phyloP scores from a whole-genome alignment of 2,888 invertebrate species.

The Platycheirus albimanus region DNA sequence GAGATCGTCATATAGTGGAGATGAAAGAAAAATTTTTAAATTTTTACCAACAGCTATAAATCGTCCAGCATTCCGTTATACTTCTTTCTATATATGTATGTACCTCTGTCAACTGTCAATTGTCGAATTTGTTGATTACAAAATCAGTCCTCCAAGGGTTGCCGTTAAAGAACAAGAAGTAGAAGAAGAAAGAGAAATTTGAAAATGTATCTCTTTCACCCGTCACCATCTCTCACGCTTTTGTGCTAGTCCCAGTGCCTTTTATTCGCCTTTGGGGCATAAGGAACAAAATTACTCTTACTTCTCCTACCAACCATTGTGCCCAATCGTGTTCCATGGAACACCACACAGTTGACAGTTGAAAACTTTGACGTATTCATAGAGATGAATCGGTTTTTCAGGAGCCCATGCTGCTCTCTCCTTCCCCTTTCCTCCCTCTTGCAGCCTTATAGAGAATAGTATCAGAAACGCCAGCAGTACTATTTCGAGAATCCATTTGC shows the following conservation, averaged over 20 bases:
- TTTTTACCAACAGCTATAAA: conserved; percentile 58
- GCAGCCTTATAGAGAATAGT: conserved; percentile 4
- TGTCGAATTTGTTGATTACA: conserved; percentile 71
- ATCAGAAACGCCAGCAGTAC: conserved; percentile 57
- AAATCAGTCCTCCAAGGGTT: conserved; percentile 53
- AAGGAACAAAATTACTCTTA: conserved; percentile 19
- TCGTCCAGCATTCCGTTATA: conserved; percentile 42
- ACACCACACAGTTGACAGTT: conserved; percentile 49
- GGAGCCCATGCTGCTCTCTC: conserved; percentile 5
- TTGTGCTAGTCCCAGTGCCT: conserved; percentile 66
- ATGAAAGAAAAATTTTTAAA: conserved; percentile 13
- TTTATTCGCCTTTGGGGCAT: conserved; percentile 57
- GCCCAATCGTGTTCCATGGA: conserved; percentile 40
- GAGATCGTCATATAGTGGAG: conserved; percentile 11
- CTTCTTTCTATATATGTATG: not conserved
- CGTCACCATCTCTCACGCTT: conserved; percentile 31
- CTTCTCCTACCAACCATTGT: conserved; percentile 15
- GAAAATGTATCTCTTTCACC: conserved; percentile 32
- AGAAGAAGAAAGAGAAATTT: conserved; percentile 11
- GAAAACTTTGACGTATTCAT: conserved; percentile 68
- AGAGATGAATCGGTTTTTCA: conserved; percentile 31
- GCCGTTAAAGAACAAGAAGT: not conserved
- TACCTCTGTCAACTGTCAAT: conserved; percentile 73
- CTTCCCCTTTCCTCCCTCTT: not conserved
- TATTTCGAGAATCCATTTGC: conserved; percentile 67